Base-by-base conservation (phyloP, 2,797 vertebrate genomes). In the Rhynchonycteris naso region DNA sequence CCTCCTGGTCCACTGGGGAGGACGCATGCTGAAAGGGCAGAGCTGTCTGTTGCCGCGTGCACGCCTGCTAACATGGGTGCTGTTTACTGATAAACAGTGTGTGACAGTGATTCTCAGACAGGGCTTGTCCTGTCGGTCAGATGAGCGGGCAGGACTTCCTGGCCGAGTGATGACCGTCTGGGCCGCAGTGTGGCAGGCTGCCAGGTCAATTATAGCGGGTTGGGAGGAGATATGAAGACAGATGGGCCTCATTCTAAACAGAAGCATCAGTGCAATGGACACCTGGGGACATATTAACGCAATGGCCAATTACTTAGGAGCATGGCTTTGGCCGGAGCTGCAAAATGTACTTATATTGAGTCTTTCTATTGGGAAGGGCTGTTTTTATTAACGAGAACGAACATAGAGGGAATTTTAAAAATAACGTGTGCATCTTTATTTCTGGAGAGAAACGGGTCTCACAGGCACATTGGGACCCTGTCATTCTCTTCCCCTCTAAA, bases 31-130 rank as follows among this genome's bases (percentile, higher is more conserved):
- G 91, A 95, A 47, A 97, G 97, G 96, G 96, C 91, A 96, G 95
- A 89, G 96, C 97, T 98, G 97, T 95, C 97, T 97, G 86, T 97
- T 95, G 96, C 93, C 91, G 93, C 96, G 86, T 93, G 94, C 90
- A 95, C 82, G 93, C 96, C 97, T 90, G 97, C 97, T 88, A 97
- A 98, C 98, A 97, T 96, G 97, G 97, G 90, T 98, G 96, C 97
- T 98, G 98, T 97, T 98, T 98, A 98, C 97, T 97, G 98, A 98
- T 98, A 98, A 98, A 98, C 97, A 97, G 80, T 97, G 97, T 97
- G 93, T 50, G 97, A 97, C 96, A 96, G 96, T 68, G 96, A 98
- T 95, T 96, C 78, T 91, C 98, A 98, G 98, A 95, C 88, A 96
- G 95, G 96, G 97, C 97, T 97, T 95, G 88, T 96, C 93, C 97